phyloP scores from a whole-genome alignment of 2,797 vertebrate genomes.

The Lepidocolaptes lacrymiger region DNA sequence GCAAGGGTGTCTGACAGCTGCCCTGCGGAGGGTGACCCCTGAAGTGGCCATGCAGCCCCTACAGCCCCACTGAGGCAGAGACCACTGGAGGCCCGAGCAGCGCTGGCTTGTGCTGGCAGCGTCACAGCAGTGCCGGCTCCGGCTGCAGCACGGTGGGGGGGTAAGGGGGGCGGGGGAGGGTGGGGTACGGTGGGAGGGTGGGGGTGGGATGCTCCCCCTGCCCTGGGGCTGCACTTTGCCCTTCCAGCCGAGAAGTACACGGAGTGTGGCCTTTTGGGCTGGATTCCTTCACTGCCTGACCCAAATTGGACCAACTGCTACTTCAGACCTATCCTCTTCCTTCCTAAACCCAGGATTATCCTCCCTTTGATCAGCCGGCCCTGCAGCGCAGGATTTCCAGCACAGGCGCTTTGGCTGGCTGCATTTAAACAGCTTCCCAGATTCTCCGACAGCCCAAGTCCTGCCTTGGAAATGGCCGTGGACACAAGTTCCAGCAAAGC shows the following conservation, averaged over 20 bases:
- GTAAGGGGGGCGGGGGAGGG: background rate
- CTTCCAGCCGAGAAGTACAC: background rate
- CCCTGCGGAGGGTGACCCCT: background rate
- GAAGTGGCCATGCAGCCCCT: background rate
- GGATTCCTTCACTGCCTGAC: slow-evolving; percentile 53
- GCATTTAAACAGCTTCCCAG: slow-evolving; percentile 50
- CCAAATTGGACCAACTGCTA: slow-evolving; percentile 65
- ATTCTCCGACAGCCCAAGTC: background rate
- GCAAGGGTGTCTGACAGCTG: background rate
- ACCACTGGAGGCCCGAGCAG: background rate
- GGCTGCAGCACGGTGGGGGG: background rate
- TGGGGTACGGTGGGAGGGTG: background rate
- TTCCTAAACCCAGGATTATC: slow-evolving; percentile 64
- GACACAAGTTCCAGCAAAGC: background rate
- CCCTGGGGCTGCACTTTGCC: accelerated
- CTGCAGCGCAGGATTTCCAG: slow-evolving; percentile 64
- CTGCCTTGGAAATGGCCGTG: background rate
- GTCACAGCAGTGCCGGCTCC: background rate
- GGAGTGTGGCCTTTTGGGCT: background rate
- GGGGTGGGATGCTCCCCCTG: background rate
- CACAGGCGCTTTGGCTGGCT: slow-evolving; percentile 56
- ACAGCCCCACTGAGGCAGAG: background rate
- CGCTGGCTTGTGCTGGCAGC: background rate
- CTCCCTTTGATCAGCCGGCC: slow-evolving; percentile 62
- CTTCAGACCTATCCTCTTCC: slow-evolving; percentile 62